Conservation (phyloP, 2,888 invertebrate genomes). For the Abscondita cerata region DNA sequence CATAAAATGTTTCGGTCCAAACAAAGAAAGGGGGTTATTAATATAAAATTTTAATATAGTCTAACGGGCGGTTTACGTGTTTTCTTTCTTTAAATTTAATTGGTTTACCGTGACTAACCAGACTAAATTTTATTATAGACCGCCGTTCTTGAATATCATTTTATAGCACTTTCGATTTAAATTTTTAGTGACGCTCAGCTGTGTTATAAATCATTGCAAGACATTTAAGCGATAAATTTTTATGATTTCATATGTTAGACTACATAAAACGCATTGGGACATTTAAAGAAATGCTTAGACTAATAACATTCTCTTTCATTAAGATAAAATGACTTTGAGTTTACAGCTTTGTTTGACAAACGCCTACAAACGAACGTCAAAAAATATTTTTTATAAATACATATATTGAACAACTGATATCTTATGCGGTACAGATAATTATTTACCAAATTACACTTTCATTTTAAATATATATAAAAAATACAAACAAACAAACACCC, state of each 20-base stretch:
- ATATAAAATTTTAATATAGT: background rate
- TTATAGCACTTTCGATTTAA: conserved; percentile 56
- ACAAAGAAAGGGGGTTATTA: background rate
- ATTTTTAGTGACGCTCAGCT: conserved; percentile 52
- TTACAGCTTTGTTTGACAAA: background rate
- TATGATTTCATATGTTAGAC: conserved; percentile 27
- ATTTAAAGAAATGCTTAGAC: background rate
- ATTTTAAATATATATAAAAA: no score
- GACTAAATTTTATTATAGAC: conserved; percentile 34
- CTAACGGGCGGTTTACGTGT: background rate
- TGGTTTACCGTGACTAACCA: conserved; percentile 22
- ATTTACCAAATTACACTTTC: no score
- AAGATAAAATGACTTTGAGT: no score
- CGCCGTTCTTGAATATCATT: conserved; percentile 48
- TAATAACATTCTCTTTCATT: background rate
- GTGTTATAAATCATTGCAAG: conserved; percentile 51
- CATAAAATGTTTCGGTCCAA: background rate
- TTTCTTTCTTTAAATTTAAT: conserved; percentile 8
- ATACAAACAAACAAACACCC: no score
- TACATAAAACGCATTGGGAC: conserved; percentile 7
- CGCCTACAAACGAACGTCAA: background rate
- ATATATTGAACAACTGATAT: no score
- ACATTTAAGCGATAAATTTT: conserved; percentile 38
- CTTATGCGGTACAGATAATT: no score
- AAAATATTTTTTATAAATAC: no score